phyloP scores from a whole-genome alignment of 92 coral and sea anemone species.

The Zoanthus sansibaricus region DNA sequence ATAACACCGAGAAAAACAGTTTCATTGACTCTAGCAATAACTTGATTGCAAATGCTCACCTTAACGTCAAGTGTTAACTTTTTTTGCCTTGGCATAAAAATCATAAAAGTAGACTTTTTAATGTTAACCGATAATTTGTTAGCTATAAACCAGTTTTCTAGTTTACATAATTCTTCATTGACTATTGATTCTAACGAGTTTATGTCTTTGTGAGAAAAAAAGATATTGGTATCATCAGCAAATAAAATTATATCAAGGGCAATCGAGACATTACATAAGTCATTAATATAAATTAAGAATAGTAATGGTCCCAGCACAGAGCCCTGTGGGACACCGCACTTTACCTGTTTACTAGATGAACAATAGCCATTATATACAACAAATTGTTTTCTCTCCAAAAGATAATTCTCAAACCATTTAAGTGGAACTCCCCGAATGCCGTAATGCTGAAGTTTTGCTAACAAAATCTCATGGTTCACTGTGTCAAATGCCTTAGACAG shows the following conservation, averaged over 20 bases:
- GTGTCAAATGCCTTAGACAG: too few relatives aligned
- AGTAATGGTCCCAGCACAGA: slow-evolving; percentile 58
- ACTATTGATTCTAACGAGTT: slow-evolving; percentile 6
- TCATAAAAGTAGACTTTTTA: slow-evolving; percentile 18
- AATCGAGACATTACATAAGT: slow-evolving; percentile 55
- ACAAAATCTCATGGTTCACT: too few relatives aligned
- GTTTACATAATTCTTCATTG: too few relatives aligned
- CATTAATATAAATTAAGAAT: slow-evolving; percentile 60
- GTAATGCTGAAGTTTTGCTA: too few relatives aligned
- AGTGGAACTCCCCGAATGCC: too few relatives aligned
- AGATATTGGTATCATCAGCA: slow-evolving; percentile 56
- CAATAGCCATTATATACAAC: slow-evolving; percentile 45
- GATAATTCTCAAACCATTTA: too few relatives aligned
- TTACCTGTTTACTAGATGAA: slow-evolving; percentile 41
- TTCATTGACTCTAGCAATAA: too few relatives aligned
- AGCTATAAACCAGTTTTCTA: slow-evolving; percentile 37
- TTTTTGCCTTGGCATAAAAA: too few relatives aligned
- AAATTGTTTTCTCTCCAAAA: slow-evolving; percentile 49
- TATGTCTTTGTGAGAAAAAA: slow-evolving; percentile 40
- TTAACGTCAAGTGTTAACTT: too few relatives aligned
- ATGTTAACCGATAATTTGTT: slow-evolving; percentile 34
- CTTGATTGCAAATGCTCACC: too few relatives aligned
- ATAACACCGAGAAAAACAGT: too few relatives aligned
- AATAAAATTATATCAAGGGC: slow-evolving; percentile 53
- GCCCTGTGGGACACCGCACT: slow-evolving; percentile 69